Percentiles rank a stretch among this genome's conserved stretches.
Conservation (phyloP, 2,113 vertebrate genomes). For the Catharus bicknelli region DNA sequence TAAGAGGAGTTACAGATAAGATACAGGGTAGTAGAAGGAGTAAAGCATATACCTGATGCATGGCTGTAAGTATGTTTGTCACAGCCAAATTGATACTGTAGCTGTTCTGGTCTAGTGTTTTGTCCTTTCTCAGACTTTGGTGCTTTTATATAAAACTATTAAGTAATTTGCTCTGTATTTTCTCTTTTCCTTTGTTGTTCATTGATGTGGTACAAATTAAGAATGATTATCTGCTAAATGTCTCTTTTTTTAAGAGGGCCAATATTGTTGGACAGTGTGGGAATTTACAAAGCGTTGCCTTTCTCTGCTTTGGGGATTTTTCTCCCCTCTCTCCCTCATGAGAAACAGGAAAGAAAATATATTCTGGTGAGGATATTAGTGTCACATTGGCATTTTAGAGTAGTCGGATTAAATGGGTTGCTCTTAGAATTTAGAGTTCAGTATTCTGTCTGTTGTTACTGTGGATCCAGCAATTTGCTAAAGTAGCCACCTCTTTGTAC, state of each 20-base stretch:
- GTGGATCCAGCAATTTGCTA: slow-evolving; percentile 23
- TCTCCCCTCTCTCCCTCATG: background rate
- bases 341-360: background rate
- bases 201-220: slow-evolving; percentile 22
- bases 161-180: background rate
- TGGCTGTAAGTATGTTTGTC: background rate
- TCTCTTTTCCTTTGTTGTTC: background rate
- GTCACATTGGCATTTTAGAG: background rate
- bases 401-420: background rate
- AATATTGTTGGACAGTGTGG: background rate
- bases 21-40: background rate
- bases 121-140: background rate
- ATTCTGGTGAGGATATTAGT: background rate
- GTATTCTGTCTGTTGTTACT: background rate
- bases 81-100: background rate
- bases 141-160: background rate
- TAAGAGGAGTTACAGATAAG: background rate
- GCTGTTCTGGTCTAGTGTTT: background rate
- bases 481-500: background rate
- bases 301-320: background rate
- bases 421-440: background rate
- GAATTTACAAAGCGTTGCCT: background rate
- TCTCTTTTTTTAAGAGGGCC: background rate
- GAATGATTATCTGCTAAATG: background rate
- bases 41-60: background rate